Evolutionary conservation across 2,113 vertebrate species (phyloP).

Genomic region (Onychostoma macrolepis): DNA sequence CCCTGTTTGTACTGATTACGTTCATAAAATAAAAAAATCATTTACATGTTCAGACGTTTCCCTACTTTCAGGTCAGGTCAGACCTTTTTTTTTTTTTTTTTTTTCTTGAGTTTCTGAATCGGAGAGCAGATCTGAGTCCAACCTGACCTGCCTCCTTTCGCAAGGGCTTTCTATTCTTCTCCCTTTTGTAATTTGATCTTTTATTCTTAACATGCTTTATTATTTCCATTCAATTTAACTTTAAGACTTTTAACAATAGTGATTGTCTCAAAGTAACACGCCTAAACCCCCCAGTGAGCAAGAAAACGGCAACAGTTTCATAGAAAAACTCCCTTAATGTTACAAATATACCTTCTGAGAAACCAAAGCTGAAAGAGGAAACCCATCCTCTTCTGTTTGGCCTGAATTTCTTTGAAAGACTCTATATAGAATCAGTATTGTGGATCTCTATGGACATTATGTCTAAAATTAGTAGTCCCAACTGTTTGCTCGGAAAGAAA

Average conservation of each 20-base stretch:
- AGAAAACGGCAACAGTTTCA: neutral
- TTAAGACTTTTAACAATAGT: neutral
- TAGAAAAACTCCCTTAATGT: neutral
- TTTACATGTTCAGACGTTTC: neutral
- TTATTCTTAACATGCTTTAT: neutral
- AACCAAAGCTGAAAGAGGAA: neutral
- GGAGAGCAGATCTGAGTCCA: constrained; percentile 7
- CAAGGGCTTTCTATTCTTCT: neutral
- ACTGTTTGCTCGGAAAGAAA: neutral
- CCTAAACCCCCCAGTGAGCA: neutral
- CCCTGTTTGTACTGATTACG: neutral
- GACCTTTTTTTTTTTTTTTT: neutral
- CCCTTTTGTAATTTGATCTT: neutral
- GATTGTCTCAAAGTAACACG: neutral
- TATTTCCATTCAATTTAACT: neutral
- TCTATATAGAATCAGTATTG: neutral
- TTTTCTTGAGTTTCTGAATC: neutral
- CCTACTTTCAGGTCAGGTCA: neutral
- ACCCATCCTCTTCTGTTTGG: neutral
- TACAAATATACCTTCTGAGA: neutral
- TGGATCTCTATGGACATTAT: neutral
- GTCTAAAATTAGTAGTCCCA: neutral
- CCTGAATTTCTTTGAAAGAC: neutral
- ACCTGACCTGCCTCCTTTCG: constrained; percentile 5
- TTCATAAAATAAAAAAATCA: too few relatives aligned